Evolutionary conservation across 2,113 vertebrate species (phyloP).

Genomic region (Climacteris rufus): DNA sequence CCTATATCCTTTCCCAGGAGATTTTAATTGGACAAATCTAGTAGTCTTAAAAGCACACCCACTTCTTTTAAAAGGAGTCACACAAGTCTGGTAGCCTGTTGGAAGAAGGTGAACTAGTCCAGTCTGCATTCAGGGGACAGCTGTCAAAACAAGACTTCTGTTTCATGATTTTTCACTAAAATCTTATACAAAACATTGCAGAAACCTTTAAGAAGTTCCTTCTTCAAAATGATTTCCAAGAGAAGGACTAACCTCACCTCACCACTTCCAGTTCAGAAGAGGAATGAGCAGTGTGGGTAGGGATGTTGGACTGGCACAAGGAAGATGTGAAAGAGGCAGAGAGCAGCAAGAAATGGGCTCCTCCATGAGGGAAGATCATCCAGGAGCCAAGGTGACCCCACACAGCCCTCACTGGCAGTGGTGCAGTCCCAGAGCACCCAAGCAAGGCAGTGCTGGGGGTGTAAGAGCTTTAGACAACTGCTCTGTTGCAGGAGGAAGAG

Average conservation of each 20-base stretch:
- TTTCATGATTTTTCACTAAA: background rate
- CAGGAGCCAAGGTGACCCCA: background rate
- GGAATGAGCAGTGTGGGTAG: background rate
- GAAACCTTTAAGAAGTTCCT: background rate
- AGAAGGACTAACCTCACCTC: background rate
- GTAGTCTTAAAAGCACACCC: background rate
- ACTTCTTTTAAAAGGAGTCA: background rate
- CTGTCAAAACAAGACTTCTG: background rate
- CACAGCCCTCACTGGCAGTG: background rate
- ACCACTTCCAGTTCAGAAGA: background rate
- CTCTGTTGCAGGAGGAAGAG: no score
- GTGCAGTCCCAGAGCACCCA: background rate
- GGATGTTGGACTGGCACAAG: background rate
- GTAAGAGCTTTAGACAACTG: background rate
- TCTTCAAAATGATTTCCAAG: background rate
- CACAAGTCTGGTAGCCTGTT: background rate
- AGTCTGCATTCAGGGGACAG: background rate
- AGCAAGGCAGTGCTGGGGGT: background rate
- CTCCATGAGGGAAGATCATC: background rate
- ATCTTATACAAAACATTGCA: background rate
- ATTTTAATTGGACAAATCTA: background rate
- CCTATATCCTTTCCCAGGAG: background rate
- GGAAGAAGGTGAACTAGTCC: background rate
- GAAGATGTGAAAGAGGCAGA: background rate
- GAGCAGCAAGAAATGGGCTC: background rate